Percentiles rank a stretch among this genome's conserved stretches.
These are phyloP conservation scores for Gila orcuttii DNA, from an alignment of 2,113 vertebrate genomes.

Conservation along the genomic window DNA sequence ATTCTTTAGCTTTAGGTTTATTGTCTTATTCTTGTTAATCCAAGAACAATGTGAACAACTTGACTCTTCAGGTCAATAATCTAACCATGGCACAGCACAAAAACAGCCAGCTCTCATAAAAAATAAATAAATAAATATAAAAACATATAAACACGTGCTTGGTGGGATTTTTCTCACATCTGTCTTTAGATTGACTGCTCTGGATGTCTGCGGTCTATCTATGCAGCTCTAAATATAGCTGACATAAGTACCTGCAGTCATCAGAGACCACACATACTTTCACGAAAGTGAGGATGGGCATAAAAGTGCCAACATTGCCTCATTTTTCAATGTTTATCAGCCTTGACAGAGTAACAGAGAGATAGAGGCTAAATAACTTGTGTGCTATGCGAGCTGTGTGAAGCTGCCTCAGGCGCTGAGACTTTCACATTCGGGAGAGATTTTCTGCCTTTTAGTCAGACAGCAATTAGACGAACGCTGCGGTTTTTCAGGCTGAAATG, in stretches of 20 bases:
- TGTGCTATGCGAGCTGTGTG: conserved; percentile 3
- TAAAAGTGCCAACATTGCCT: conserved; percentile 16
- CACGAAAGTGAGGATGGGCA: neutral
- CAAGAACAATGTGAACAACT: neutral
- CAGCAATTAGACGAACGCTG: neutral
- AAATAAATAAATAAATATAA: too few species aligned
- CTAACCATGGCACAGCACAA: neutral
- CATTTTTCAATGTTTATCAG: conserved; percentile 35
- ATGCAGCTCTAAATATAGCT: conserved; percentile 40
- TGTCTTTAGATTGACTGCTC: conserved; percentile 15
- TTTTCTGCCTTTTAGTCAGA: conserved; percentile 24
- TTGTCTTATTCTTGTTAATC: neutral
- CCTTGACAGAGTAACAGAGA: conserved; percentile 22
- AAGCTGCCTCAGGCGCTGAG: neutral
- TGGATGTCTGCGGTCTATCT: conserved; percentile 28
- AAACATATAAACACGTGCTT: neutral
- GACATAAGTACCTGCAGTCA: conserved; percentile 25
- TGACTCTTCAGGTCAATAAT: neutral
- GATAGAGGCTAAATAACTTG: conserved; percentile 9
- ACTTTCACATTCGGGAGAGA: neutral
- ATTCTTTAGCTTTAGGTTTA: neutral
- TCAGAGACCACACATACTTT: neutral
- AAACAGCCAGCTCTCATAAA: neutral
- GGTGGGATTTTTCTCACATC: neutral
- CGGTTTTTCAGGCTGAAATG: neutral